A percentile compares a stretch with the other conserved stretches of the same genome.
phyloP scores from a whole-genome alignment of 2,888 invertebrate species.

The Tricholauxania praeusta region DNA sequence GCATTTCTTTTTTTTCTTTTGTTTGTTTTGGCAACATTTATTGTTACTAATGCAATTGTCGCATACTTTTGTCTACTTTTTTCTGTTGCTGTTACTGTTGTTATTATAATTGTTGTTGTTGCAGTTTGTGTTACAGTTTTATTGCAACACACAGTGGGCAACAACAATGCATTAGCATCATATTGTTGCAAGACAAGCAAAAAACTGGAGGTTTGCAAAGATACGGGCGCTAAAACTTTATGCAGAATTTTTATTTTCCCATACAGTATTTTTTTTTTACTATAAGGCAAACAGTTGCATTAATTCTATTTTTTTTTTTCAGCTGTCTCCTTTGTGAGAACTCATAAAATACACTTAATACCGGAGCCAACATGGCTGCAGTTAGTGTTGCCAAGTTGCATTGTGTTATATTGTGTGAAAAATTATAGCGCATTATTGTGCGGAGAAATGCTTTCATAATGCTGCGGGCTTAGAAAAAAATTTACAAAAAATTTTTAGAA shows the following conservation, averaged over 20 bases:
- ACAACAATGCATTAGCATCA: conserved; percentile 12
- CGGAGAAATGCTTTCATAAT: too few relatives aligned
- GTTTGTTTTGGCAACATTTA: conserved; percentile 23
- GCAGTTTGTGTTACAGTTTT: background rate
- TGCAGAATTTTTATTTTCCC: background rate
- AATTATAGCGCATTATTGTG: too few relatives aligned
- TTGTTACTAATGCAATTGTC: conserved; percentile 25
- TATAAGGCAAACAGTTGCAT: background rate
- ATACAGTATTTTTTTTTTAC: background rate
- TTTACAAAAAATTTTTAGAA: too few relatives aligned
- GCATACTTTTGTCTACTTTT: conserved; percentile 13
- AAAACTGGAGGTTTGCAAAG: background rate
- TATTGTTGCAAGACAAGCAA: background rate
- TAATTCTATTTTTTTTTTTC: background rate
- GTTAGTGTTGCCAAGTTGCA: background rate
- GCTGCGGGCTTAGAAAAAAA: too few relatives aligned
- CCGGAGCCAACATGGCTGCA: conserved; percentile 25
- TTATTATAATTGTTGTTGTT: conserved; percentile 11
- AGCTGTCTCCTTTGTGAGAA: background rate
- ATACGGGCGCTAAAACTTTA: background rate
- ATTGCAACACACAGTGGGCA: conserved; percentile 7
- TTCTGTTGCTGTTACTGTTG: background rate
- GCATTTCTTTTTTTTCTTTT: background rate
- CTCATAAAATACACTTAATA: conserved; percentile 17
- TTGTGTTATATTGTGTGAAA: too few relatives aligned